Conservation (phyloP, 92 coral and sea anemone species). For the Chrysogorgia sp. region DNA sequence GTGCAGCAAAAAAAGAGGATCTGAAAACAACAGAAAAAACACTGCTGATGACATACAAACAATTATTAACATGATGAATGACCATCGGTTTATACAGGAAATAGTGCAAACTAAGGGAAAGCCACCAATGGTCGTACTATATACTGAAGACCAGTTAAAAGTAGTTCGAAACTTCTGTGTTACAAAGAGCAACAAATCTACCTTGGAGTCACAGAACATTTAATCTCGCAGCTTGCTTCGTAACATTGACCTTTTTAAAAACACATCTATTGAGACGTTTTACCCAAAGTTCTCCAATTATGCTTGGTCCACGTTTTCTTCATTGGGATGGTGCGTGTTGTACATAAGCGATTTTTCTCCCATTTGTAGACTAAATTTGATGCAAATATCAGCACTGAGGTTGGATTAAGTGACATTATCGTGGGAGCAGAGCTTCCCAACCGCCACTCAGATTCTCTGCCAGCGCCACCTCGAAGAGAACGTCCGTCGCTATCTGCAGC, state of each 20-base stretch:
- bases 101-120: neutral
- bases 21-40: neutral
- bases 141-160: neutral
- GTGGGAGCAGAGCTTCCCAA: conserved; percentile 6
- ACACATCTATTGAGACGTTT: neutral
- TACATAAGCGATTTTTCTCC: neutral
- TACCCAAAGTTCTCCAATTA: neutral
- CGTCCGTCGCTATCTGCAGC: conserved; percentile 5
- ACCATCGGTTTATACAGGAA: neutral
- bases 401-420: neutral
- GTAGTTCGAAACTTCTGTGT: neutral
- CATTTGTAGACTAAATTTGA: neutral
- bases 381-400: no score
- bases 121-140: neutral
- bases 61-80: neutral
- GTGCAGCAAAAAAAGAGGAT: no score
- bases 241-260: neutral
- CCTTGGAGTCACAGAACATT: neutral
- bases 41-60: neutral
- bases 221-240: neutral
- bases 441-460: neutral
- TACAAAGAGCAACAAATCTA: neutral
- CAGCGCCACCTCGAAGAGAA: no score
- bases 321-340: neutral
- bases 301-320: neutral